Evolutionary conservation across 2,888 invertebrate genomes (phyloP).

Genomic region (Seira musarum): DNA sequence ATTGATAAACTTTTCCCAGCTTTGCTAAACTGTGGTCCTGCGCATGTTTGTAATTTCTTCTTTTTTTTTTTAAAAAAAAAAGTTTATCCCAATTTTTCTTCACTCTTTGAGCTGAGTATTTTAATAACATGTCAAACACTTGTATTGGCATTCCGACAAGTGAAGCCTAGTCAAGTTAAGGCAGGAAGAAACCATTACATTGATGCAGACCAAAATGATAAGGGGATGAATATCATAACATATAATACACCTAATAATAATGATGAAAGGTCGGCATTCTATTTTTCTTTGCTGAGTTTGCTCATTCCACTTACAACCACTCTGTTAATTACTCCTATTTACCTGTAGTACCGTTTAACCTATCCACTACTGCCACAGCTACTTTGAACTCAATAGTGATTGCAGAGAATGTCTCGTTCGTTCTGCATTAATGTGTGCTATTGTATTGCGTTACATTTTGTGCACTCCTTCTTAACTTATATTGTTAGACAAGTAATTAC

Average conservation of each 20-base stretch:
- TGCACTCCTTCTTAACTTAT: not conserved
- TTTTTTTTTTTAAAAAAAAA: not conserved
- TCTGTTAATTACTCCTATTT: slow-evolving; percentile 41
- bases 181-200: not conserved
- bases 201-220: slow-evolving; percentile 25
- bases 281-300: not conserved
- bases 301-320: slow-evolving; percentile 13
- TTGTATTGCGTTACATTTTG: not conserved
- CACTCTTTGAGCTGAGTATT: slow-evolving; percentile 21
- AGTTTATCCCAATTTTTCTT: not conserved
- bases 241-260: slow-evolving; percentile 1
- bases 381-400: not conserved
- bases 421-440: too few relatives aligned
- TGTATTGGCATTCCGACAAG: slow-evolving; percentile 49
- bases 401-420: not conserved
- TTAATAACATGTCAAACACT: slow-evolving; percentile 58
- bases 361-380: not conserved
- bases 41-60: slow-evolving; percentile 39
- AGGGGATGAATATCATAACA: not conserved
- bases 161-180: too few relatives aligned
- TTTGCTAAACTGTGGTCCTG: slow-evolving; percentile 11
- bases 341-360: slow-evolving; percentile 18
- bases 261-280: not conserved
- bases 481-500: slow-evolving; percentile 12
- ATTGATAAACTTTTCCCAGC: slow-evolving; percentile 13